Base-by-base conservation (phyloP, 2,888 invertebrate genomes). In the Callyntrura guangdongensis region DNA sequence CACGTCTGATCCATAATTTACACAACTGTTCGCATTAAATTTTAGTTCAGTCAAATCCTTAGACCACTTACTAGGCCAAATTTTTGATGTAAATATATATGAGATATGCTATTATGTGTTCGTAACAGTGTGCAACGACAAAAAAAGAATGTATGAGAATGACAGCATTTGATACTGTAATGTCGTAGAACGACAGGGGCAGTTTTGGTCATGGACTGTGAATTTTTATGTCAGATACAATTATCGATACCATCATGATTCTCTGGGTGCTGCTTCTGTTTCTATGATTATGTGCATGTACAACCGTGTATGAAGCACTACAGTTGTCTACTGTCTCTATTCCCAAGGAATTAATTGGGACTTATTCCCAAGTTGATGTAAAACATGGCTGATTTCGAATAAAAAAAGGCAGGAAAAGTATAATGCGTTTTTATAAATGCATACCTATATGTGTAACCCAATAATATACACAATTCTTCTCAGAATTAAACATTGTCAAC, bases 141-240 rank as follows among this genome's bases (percentile, higher is more conserved):
- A 36, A 22, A 25, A 12, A 8, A n/a, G 45, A 45, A 69, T 45
- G 17, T 53, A 61, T 61, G 12, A 9, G 36, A 67, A 67, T 9
- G 53, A 14, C 53, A 53, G 36, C 12, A 64, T 61, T 61, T 64
- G 22, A 45, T 69, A 36, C 36, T 36, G n/a, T 45, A n/a, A 69
- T 69, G 69, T 69, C 69, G 69, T 69, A n/a, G 6, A 47, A 53
- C 22, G 77, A 77, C 49, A 77, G 77, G 77, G 77, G 25, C 77
- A 77, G 77, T 77, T 9, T n/a, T 49, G 49, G 77, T 88, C 82
- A 88, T 82, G 88, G 88, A 25, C 61, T 69, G 82, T 74, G 82
- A 59, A 22, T 88, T 88, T 82, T 27, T 88, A 74, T 88, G 88
- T 82, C 88, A 88, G 25, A 22, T 53, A 77, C 22, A 53, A 77